Evolutionary conservation across 2,113 vertebrate species (phyloP).

Genomic region (Myiagra hebetior): DNA sequence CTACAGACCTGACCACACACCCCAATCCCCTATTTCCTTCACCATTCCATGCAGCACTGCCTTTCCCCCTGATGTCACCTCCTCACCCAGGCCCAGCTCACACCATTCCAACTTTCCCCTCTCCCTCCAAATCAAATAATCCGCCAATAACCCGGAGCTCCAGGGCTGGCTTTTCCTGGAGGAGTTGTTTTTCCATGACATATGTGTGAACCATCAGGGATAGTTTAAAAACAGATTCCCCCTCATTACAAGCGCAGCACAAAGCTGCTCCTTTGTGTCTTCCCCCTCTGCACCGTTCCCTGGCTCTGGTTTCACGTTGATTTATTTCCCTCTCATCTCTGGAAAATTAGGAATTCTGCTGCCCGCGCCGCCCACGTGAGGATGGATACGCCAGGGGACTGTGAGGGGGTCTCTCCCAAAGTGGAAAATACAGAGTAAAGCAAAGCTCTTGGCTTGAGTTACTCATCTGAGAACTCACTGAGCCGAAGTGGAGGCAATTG

Average conservation of each 20-base stretch:
- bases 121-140: neutral
- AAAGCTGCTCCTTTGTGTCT: neutral
- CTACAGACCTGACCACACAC: neutral
- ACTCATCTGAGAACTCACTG: fast-evolving
- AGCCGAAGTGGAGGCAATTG: neutral
- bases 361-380: neutral
- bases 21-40: neutral
- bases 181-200: neutral
- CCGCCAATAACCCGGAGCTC: neutral
- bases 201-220: neutral
- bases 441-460: neutral
- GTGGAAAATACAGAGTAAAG: neutral
- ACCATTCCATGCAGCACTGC: neutral
- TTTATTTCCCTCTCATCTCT: slow-evolving; percentile 10
- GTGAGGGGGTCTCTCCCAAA: neutral
- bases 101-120: neutral
- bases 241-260: neutral
- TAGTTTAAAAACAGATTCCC: neutral
- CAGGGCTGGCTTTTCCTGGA: neutral
- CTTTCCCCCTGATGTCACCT: neutral
- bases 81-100: neutral
- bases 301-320: neutral
- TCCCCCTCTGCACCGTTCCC: neutral
- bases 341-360: neutral
- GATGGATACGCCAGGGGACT: neutral